These are phyloP conservation scores for Verasper variegatus DNA, from an alignment of 2,113 vertebrate genomes.

Conservation along the genomic window DNA sequence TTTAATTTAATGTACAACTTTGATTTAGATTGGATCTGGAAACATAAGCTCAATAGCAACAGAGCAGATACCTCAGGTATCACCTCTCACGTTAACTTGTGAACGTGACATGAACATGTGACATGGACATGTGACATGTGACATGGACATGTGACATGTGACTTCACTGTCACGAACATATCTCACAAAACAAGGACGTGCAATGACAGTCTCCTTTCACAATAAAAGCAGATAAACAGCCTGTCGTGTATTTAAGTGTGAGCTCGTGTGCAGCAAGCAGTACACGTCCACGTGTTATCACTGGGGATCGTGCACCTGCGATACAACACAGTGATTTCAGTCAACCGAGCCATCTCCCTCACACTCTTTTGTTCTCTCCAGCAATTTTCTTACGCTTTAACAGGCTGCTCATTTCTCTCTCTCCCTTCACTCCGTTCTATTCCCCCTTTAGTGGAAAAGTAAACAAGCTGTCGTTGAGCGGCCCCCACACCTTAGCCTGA, in stretches of 20 bases:
- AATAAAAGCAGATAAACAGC: conserved; percentile 17
- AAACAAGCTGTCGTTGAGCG: conserved; percentile 61
- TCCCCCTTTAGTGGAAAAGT: conserved; percentile 51
- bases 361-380: conserved; percentile 36
- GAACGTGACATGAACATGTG: background rate
- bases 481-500: conserved; percentile 45
- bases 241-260: background rate
- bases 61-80: background rate
- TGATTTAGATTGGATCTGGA: no score
- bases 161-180: no score
- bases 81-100: background rate
- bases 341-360: conserved; percentile 3
- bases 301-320: conserved; percentile 44
- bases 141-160: no score
- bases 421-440: background rate
- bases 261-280: conserved; percentile 8
- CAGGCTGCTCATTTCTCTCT: conserved; percentile 38
- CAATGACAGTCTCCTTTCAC: conserved; percentile 2
- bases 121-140: no score
- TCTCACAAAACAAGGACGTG: background rate
- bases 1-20: no score
- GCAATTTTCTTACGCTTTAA: conserved; percentile 42
- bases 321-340: conserved; percentile 38
- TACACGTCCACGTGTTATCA: conserved; percentile 41
- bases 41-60: background rate